Evolutionary conservation across 2,797 vertebrate genomes (phyloP).

Genomic region (Helicolenus hilgendorfi): DNA sequence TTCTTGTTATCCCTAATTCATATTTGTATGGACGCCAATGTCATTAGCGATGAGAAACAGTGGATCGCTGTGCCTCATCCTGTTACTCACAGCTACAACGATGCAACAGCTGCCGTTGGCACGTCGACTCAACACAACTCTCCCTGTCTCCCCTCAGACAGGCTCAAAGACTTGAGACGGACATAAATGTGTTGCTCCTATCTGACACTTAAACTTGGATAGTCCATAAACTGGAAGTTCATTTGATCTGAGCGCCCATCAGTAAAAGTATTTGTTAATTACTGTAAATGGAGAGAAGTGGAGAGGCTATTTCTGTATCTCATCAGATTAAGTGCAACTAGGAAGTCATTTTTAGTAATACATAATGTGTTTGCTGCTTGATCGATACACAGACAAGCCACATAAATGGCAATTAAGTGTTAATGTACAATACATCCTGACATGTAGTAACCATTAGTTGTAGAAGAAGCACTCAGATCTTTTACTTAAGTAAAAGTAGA

Average conservation of each 20-base stretch:
- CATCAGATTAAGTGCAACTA: no score
- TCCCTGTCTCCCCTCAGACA: background rate
- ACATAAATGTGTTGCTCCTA: background rate
- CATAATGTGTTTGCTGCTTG: background rate
- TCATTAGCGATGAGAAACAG: background rate
- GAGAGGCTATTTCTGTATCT: constrained; percentile 44
- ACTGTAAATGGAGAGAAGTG: constrained; percentile 9
- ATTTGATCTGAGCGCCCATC: constrained; percentile 20
- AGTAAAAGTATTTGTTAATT: constrained; percentile 4
- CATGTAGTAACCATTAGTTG: background rate
- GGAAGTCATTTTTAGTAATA: no score
- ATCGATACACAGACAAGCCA: background rate
- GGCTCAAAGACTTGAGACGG: constrained; percentile 15
- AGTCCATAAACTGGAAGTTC: background rate
- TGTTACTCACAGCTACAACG: constrained; percentile 56
- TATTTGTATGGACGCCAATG: constrained; percentile 5
- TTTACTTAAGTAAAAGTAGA: no score
- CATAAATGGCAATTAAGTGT: background rate
- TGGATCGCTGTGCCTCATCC: constrained; percentile 38
- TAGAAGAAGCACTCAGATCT: no score
- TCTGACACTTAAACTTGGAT: background rate
- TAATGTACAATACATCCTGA: background rate
- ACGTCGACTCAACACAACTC: background rate
- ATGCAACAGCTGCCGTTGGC: constrained; percentile 60
- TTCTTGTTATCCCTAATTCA: constrained; percentile 29